Conservation (phyloP, 2,888 invertebrate species). For the Drosophila emarginata region DNA sequence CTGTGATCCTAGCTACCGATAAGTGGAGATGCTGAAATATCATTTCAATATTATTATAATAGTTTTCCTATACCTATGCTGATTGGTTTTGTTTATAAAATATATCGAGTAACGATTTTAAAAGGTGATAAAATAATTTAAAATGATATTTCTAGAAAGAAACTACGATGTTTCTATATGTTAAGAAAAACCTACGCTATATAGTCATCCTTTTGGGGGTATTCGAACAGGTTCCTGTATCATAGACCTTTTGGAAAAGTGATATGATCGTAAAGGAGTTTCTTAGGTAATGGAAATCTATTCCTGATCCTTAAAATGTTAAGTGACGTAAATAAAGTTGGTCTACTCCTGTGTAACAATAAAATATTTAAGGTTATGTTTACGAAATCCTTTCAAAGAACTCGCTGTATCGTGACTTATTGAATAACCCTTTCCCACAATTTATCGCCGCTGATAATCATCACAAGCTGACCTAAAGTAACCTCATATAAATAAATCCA, state of each 20-base stretch:
- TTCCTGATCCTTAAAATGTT: too few relatives aligned
- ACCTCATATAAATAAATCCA: not conserved
- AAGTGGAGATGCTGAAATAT: not conserved
- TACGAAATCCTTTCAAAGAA: too few relatives aligned
- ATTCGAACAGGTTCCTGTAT: not conserved
- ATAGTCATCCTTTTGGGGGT: not conserved
- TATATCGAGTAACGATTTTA: not conserved
- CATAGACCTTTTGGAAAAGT: too few relatives aligned
- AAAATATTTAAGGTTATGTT: too few relatives aligned
- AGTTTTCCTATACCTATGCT: not conserved
- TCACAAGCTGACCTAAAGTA: not conserved
- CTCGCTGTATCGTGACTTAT: too few relatives aligned
- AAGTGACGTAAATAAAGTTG: too few relatives aligned
- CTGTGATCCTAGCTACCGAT: constrained; percentile 2
- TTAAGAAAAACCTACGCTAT: too few relatives aligned
- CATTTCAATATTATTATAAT: not conserved
- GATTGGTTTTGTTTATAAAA: not conserved
- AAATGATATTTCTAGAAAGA: not conserved
- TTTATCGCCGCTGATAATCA: not conserved
- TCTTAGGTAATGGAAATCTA: too few relatives aligned
- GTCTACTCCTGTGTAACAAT: too few relatives aligned
- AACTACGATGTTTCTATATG: not conserved
- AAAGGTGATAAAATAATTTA: too few relatives aligned
- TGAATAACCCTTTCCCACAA: too few relatives aligned
- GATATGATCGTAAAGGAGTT: too few relatives aligned